Evolutionary conservation across 92 coral and sea anemone species (phyloP), one percentile per base, ranked within the genome.

Genomic region (Phenganax stokvisi): DNA sequence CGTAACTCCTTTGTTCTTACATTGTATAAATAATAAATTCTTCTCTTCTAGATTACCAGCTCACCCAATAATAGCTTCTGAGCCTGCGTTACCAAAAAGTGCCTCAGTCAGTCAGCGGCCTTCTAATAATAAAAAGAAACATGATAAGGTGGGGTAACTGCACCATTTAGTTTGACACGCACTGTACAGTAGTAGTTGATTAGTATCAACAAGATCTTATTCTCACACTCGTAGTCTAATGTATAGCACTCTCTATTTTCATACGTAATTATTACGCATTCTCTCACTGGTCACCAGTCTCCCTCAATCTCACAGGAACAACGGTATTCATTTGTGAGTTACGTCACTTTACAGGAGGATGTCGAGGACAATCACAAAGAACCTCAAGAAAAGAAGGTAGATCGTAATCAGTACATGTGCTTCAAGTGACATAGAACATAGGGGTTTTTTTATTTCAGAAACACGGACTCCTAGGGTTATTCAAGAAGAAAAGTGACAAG

Each of bases 401-500:
- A 9, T 8, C 55, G 54, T 17, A 6, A 54, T 29, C n/a, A 59
- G 65, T 13, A 3, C 16, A 59, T 6, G 65, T 59, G 65, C 16
- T 13, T 13, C n/a, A 59, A 13, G 65, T 71, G 74, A 44, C 47
- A 29, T 56, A 56, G 16, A 0, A 30, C 0, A 68, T 30, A 68
- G 73, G 9, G 52, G n/a, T 68, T 9, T 65, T 51, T 64, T 63
- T 64, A 9, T 63, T 79, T 8, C 54, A 79, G 83, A 79, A 79
- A 79, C 83, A 51, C 52, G 83, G 83, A 51, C n/a, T 79, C 29
- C 62, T 79, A 12, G 74, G 83, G 12, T 86, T 96, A 75, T 83
- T 92, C 37, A 96, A 90, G 85, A 96, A 92, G 88, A 96, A 90
- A 72, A 47, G 8, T 37, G 81, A 87, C 51, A 87, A 88, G 25